A percentile compares a stretch with the other conserved stretches of the same genome.
These are phyloP conservation scores for Drosophila jambulina DNA, from an alignment of 1,140 invertebrate species.

Conservation along the genomic window DNA sequence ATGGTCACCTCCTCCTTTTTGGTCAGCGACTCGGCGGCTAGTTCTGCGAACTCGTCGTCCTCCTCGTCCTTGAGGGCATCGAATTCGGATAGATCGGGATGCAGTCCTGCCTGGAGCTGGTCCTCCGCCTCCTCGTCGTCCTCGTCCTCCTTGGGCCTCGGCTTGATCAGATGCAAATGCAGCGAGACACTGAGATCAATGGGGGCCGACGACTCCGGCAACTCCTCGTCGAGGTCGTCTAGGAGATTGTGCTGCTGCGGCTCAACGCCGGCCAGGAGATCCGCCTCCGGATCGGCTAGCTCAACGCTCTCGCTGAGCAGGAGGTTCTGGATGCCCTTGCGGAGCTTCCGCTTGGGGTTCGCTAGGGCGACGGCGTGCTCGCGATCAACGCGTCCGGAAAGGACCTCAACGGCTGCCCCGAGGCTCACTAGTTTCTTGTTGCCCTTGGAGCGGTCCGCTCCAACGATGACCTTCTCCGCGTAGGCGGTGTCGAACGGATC, in stretches of 20 bases:
- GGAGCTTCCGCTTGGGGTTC: constrained; percentile 87
- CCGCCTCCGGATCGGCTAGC: constrained; percentile 76
- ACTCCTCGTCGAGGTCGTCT: constrained; percentile 90
- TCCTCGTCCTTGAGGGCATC: constrained; percentile 86
- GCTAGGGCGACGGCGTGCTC: constrained; percentile 87
- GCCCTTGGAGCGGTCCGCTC: constrained; percentile 89
- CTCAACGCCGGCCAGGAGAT: constrained; percentile 63
- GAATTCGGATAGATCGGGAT: constrained; percentile 85
- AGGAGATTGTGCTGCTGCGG: constrained; percentile 89
- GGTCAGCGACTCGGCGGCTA: constrained; percentile 90
- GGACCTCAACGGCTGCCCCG: constrained; percentile 93
- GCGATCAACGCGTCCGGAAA: constrained; percentile 91
- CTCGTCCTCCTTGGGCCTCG: constrained; percentile 75
- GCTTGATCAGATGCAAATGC: constrained; percentile 86
- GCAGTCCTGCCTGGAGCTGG: constrained; percentile 9
- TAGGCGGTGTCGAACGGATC: constrained; percentile 95
- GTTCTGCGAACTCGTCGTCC: constrained; percentile 90
- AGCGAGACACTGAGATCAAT: constrained; percentile 88
- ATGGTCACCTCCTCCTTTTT: constrained; percentile 86
- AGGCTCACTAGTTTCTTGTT: constrained; percentile 93
- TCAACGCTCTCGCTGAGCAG: constrained; percentile 89
- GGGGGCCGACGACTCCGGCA: constrained; percentile 85
- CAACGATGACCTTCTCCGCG: constrained; percentile 93
- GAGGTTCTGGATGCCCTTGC: constrained; percentile 88
- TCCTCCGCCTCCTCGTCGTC: constrained; percentile 56